A percentile compares a stretch with the other conserved stretches of the same genome.
These are phyloP conservation scores for Heliconius erato DNA, from an alignment of 2,888 invertebrate genomes.

Conservation along the genomic window DNA sequence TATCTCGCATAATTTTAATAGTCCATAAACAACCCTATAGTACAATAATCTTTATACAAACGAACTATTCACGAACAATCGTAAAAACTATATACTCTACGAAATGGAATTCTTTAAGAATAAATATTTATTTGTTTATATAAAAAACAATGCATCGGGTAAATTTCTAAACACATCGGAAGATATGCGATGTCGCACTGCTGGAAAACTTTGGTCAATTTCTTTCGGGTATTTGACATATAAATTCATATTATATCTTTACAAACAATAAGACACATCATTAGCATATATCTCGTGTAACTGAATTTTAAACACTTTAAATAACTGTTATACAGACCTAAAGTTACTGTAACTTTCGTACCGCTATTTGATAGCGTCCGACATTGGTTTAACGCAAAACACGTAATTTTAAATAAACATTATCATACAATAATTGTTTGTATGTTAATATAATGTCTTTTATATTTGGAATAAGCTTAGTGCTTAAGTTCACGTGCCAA, in stretches of 20 bases:
- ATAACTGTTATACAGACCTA: constrained; percentile 25
- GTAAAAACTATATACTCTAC: constrained; percentile 81
- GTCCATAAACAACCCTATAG: constrained; percentile 49
- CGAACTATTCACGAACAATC: constrained; percentile 73
- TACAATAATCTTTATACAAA: constrained; percentile 79
- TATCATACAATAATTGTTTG: constrained; percentile 1
- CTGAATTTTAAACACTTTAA: constrained; percentile 10
- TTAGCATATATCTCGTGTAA: constrained; percentile 15
- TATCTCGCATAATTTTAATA: constrained; percentile 49
- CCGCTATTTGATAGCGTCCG: constrained; percentile 31
- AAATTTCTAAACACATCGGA: constrained; percentile 68
- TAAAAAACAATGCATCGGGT: constrained; percentile 78
- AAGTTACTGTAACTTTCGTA: constrained; percentile 15
- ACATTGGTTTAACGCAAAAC: constrained; percentile 3
- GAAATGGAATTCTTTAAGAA: constrained; percentile 69
- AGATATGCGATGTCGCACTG: constrained; percentile 59
- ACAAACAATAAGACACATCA: constrained; percentile 6
- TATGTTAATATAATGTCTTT: neutral
- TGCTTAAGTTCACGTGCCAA: constrained; percentile 20
- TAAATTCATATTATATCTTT: neutral
- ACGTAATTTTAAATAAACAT: constrained; percentile 11
- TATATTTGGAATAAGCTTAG: constrained; percentile 23
- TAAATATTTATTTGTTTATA: constrained; percentile 78
- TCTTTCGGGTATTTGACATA: constrained; percentile 61
- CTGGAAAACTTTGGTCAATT: constrained; percentile 80